Conservation (phyloP, 2,797 vertebrate species). For the Rhinichthys osculus region DNA sequence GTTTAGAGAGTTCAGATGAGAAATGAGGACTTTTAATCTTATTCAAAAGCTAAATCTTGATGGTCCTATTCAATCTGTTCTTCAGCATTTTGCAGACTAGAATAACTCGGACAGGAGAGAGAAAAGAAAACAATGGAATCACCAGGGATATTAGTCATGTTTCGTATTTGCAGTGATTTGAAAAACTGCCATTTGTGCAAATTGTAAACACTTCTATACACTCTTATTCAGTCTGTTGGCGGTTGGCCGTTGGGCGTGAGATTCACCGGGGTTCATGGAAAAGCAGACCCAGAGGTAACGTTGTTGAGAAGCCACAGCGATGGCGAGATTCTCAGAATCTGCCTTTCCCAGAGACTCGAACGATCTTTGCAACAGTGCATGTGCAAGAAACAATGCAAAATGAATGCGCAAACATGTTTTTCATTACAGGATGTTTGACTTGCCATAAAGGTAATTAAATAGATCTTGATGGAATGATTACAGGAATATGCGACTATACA, state of each 20-base stretch:
- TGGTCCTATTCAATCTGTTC: background rate
- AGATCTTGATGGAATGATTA: constrained; percentile 27
- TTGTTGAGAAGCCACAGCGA: constrained; percentile 15
- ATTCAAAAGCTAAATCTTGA: background rate
- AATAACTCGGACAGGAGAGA: background rate
- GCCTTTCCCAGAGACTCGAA: constrained; percentile 51
- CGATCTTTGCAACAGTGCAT: constrained; percentile 49
- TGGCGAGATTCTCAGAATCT: constrained; percentile 53
- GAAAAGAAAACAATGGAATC: constrained; percentile 32
- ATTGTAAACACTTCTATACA: constrained; percentile 54
- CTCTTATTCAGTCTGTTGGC: constrained; percentile 61
- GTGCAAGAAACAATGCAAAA: constrained; percentile 47
- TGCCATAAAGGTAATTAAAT: constrained; percentile 28
- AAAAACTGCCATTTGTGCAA: constrained; percentile 60
- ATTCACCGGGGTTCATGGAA: constrained; percentile 63
- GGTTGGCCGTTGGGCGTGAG: constrained; percentile 63
- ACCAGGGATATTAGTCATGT: constrained; percentile 57
- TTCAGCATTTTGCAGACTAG: background rate
- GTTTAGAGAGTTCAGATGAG: background rate
- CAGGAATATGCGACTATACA: constrained; percentile 42
- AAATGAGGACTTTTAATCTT: background rate
- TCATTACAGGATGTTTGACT: constrained; percentile 48
- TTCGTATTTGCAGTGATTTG: constrained; percentile 57
- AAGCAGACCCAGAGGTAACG: constrained; percentile 64
- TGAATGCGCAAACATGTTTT: constrained; percentile 45